Conservation (phyloP, 2,888 invertebrate species). For the Philereme transversata region DNA sequence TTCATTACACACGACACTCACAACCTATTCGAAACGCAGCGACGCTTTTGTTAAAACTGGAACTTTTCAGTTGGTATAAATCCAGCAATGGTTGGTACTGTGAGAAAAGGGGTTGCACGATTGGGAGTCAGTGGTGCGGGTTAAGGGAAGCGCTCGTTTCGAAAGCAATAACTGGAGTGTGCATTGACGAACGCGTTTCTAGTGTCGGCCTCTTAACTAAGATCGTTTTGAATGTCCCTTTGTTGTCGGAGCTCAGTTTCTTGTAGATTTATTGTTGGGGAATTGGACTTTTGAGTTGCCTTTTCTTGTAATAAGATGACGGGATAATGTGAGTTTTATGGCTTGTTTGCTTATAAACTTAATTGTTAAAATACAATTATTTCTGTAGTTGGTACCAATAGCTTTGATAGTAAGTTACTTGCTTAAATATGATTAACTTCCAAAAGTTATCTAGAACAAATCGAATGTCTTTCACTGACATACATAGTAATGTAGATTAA, state of each 20-base stretch:
- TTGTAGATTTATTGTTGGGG: conserved; percentile 45
- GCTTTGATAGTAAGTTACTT: too few species aligned
- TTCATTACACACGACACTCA: conserved; percentile 36
- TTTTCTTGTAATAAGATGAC: not conserved
- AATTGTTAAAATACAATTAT: too few species aligned
- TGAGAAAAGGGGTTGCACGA: not conserved
- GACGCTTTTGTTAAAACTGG: conserved; percentile 5
- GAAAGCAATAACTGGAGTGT: conserved; percentile 66
- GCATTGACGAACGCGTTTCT: conserved; percentile 73
- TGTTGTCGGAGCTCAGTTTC: conserved; percentile 52
- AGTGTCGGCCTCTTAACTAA: conserved; percentile 70
- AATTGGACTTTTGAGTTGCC: conserved; percentile 41
- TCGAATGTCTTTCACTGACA: too few species aligned
- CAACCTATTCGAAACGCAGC: conserved; percentile 8
- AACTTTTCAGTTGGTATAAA: not conserved
- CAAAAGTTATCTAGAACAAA: too few species aligned
- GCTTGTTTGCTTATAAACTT: too few species aligned
- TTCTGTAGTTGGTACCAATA: too few species aligned
- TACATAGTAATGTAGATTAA: too few species aligned
- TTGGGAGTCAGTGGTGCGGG: conserved; percentile 15
- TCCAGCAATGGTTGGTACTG: conserved; percentile 9
- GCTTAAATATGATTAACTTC: too few species aligned
- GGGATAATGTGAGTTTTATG: not conserved
- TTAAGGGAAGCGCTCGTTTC: conserved; percentile 31
- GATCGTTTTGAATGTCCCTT: conserved; percentile 71